A percentile compares a stretch with the other conserved stretches of the same genome.
These are phyloP conservation scores for Hybognathus amarus DNA, from an alignment of 2,797 vertebrate genomes.

Conservation along the genomic window DNA sequence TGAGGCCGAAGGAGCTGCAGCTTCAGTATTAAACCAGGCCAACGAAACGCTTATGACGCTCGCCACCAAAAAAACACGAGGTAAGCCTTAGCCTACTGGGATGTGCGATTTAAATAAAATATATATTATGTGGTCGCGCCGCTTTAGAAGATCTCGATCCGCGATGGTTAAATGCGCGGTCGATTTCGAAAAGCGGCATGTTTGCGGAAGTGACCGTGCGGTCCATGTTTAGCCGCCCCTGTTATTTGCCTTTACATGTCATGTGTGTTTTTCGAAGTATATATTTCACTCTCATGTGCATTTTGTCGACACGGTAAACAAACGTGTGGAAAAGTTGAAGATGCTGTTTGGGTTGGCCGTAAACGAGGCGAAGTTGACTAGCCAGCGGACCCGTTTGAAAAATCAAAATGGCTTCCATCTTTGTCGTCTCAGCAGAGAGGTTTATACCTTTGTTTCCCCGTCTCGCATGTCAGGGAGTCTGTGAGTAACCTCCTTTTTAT, in stretches of 20 bases:
- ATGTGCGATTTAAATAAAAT: not conserved
- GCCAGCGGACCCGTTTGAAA: slow-evolving; percentile 45
- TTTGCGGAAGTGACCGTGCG: slow-evolving; percentile 65
- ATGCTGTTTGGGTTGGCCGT: slow-evolving; percentile 37
- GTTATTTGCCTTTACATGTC: slow-evolving; percentile 19
- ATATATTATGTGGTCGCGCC: not conserved
- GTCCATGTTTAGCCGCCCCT: slow-evolving; percentile 36
- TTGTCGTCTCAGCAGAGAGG: slow-evolving; percentile 58
- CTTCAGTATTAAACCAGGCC: slow-evolving; percentile 53
- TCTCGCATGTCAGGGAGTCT: slow-evolving; percentile 12
- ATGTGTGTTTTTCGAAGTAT: not conserved
- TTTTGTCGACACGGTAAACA: slow-evolving; percentile 20
- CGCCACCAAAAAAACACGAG: slow-evolving; percentile 53
- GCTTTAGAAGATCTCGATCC: slow-evolving; percentile 29
- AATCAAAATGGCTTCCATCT: slow-evolving; percentile 67
- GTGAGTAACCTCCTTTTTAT: slow-evolving; percentile 35
- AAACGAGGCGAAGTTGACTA: slow-evolving; percentile 51
- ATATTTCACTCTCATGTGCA: not conserved
- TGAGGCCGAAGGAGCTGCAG: slow-evolving; percentile 56
- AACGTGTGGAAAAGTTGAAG: slow-evolving; percentile 23
- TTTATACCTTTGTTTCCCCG: slow-evolving; percentile 37
- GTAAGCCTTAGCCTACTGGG: slow-evolving; percentile 37
- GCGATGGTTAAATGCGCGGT: slow-evolving; percentile 54
- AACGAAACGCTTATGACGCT: slow-evolving; percentile 57
- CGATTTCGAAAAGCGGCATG: slow-evolving; percentile 60